Evolutionary conservation across 2,113 vertebrate species (phyloP).

Genomic region (Nibea albiflora): DNA sequence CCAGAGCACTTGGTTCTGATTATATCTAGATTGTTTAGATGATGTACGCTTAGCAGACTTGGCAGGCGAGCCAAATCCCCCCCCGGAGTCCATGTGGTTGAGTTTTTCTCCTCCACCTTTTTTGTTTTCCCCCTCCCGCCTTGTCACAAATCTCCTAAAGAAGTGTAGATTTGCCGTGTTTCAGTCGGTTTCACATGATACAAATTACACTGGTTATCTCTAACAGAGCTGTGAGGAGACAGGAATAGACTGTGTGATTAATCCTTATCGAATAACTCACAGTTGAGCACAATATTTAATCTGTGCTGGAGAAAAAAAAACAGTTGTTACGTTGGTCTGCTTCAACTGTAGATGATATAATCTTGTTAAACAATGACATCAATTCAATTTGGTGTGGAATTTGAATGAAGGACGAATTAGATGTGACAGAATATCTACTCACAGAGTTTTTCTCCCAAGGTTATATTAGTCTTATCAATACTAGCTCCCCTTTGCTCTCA

Average conservation of each 20-base stretch:
- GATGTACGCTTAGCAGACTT: conserved; percentile 70
- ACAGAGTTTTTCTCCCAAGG: conserved; percentile 4
- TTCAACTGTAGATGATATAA: conserved; percentile 6
- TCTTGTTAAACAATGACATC: conserved; percentile 21
- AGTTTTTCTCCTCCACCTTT: conserved; percentile 53
- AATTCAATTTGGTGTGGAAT: conserved; percentile 6
- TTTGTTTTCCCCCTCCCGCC: not conserved
- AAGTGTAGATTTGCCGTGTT: conserved; percentile 32
- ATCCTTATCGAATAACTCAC: conserved; percentile 42
- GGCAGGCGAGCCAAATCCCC: conserved; percentile 66
- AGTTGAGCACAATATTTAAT: conserved; percentile 21
- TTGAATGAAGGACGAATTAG: conserved; percentile 27
- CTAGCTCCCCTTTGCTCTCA: conserved; percentile 45
- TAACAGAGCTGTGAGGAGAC: conserved; percentile 20
- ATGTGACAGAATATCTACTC: conserved; percentile 31
- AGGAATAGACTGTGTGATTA: conserved; percentile 56
- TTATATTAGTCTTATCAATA: conserved; percentile 60
- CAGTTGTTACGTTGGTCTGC: conserved; percentile 2
- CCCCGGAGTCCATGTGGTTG: conserved; percentile 43
- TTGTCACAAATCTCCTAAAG: conserved; percentile 49
- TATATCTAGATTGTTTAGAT: conserved; percentile 78
- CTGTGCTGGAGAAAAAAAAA: conserved; percentile 15
- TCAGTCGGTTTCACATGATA: conserved; percentile 19
- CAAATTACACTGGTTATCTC: conserved; percentile 39
- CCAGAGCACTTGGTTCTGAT: conserved; percentile 75